A percentile compares a stretch with the other conserved stretches of the same genome.
Conservation (phyloP, 1,140 invertebrate species). For the Acarapis woodi region DNA sequence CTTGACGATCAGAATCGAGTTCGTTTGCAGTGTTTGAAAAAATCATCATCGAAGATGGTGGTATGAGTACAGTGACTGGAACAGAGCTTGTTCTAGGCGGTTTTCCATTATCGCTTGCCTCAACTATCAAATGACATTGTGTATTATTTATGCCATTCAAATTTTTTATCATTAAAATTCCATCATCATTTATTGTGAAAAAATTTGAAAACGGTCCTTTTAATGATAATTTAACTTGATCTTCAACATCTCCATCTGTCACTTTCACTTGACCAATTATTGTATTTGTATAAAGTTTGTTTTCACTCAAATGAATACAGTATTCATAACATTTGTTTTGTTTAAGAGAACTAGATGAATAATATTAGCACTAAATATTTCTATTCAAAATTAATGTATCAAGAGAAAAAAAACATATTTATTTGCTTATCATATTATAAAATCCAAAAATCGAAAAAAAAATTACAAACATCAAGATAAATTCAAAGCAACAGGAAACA, state of each 20-base stretch:
- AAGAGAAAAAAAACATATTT: too few species aligned
- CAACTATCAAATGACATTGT: conserved; percentile 35
- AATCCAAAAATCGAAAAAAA: too few species aligned
- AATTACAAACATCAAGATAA: too few species aligned
- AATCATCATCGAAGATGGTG: conserved; percentile 14
- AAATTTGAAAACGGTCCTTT: conserved; percentile 13
- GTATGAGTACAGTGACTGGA: conserved; percentile 38
- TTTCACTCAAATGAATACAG: too few species aligned
- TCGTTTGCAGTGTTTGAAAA: conserved; percentile 12
- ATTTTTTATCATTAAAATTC: conserved; percentile 21
- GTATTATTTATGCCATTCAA: conserved; percentile 22
- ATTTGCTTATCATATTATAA: too few species aligned
- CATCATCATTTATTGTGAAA: conserved; percentile 24
- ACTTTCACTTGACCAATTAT: conserved; percentile 27
- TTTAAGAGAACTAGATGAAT: too few species aligned
- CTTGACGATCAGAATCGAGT: neutral
- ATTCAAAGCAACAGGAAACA: too few species aligned
- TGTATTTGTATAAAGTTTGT: conserved; percentile 12
- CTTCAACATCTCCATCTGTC: conserved; percentile 13
- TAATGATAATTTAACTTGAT: conserved; percentile 11
- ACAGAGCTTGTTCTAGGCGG: conserved; percentile 37
- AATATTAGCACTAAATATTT: too few species aligned
- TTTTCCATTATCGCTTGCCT: conserved; percentile 43
- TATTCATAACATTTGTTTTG: too few species aligned
- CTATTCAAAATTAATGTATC: too few species aligned